Evolutionary conservation across 1,140 invertebrate species (phyloP).

Genomic region (Pteromalus puparum): DNA sequence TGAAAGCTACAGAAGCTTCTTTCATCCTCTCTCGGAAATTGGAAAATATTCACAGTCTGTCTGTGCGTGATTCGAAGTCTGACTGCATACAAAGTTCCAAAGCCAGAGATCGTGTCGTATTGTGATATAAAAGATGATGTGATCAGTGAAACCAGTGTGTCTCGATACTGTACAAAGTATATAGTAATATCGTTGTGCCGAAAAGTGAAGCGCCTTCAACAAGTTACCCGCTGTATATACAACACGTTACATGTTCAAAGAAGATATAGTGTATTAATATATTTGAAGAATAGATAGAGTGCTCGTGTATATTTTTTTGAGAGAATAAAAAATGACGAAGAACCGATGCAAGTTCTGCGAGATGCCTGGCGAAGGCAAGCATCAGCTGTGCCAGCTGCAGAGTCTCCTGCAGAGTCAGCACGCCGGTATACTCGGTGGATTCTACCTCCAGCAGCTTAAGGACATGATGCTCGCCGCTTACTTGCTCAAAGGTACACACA

Average conservation of each 20-base stretch:
- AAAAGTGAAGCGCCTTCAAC: slow-evolving; percentile 1
- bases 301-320: neutral
- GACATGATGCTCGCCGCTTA: slow-evolving; percentile 77
- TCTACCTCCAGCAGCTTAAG: slow-evolving; percentile 75
- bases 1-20: too few relatives aligned
- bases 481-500: slow-evolving; percentile 76
- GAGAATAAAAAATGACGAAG: slow-evolving; percentile 68
- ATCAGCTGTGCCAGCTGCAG: slow-evolving; percentile 67
- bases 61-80: neutral
- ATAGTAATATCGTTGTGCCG: neutral
- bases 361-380: slow-evolving; percentile 68
- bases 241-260: neutral
- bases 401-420: neutral
- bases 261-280: slow-evolving; percentile 46
- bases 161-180: too few relatives aligned
- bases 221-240: neutral
- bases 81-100: slow-evolving; percentile 18
- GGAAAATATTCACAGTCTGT: too few relatives aligned
- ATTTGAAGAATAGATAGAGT: slow-evolving; percentile 11
- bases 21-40: too few relatives aligned
- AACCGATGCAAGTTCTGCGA: slow-evolving; percentile 75
- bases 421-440: slow-evolving; percentile 12
- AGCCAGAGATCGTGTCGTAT: slow-evolving; percentile 14
- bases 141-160: neutral
- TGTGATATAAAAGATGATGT: slow-evolving; percentile 32